Evolutionary conservation across 2,113 vertebrate genomes (phyloP).

Genomic region (Semnornis frantzii): DNA sequence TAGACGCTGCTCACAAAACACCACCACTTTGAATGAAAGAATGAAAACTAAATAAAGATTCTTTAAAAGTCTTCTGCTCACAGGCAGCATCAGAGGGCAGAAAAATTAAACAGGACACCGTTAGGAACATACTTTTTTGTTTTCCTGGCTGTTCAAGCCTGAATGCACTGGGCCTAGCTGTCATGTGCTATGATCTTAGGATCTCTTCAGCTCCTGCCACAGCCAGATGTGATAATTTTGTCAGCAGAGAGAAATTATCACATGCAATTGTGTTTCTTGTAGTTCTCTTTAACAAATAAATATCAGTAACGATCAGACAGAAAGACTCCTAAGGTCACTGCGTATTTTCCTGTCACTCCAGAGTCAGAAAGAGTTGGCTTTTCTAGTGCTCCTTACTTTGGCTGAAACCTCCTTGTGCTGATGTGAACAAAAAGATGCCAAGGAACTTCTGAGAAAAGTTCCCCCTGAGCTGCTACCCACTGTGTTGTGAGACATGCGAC

Average conservation of each 20-base stretch:
- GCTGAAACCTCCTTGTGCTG: neutral
- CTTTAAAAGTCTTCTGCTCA: neutral
- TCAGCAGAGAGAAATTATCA: neutral
- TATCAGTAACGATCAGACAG: neutral
- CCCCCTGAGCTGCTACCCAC: neutral
- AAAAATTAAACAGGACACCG: neutral
- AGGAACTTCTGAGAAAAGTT: neutral
- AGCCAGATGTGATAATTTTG: neutral
- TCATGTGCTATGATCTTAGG: neutral
- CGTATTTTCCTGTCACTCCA: neutral
- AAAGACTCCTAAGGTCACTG: neutral
- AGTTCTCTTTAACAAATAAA: neutral
- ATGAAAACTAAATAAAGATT: neutral
- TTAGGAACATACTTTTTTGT: neutral
- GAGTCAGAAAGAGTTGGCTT: accelerated
- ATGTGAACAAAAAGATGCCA: neutral
- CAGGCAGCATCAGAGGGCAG: neutral
- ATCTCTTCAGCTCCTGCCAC: neutral
- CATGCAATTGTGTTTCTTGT: neutral
- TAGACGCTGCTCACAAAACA: neutral
- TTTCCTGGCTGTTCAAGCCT: neutral
- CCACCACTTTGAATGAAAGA: neutral
- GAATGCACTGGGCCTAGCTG: neutral
- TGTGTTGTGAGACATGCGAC: neutral
- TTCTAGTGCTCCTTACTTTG: neutral